Base-by-base conservation (phyloP, 2,797 vertebrate genomes). In the Naso thynnoides region DNA sequence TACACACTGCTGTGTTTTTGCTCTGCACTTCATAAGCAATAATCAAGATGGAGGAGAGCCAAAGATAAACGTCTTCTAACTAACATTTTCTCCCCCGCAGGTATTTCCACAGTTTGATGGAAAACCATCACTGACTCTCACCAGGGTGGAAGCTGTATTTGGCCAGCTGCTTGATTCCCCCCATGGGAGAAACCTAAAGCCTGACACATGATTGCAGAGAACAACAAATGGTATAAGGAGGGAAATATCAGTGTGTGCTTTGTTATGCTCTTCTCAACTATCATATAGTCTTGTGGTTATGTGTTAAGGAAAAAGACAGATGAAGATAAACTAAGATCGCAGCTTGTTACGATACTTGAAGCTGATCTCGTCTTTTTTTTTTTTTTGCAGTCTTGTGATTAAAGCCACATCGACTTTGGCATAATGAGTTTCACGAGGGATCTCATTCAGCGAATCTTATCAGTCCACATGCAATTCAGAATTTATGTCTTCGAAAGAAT, bases 131-230 rank as follows among this genome's bases (percentile, higher is more conserved):
- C 8, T 81, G 59, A 27, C 68, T 82, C 75, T 55, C 74, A 74
- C 47, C 82, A 24, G 65, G 75, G 76, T 57, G 50, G 36, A 69
- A 59, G 63, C 67, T 78, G 48, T 90, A 60, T 93, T 91, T 91
- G 62, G 83, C 86, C 89, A 94, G 91, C 90, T 88, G 89, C 57
- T 78, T 57, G 60, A 63, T 76, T 81, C 76, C 44, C 36, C 61
- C 77, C 54, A 58, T 64, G 79, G 66, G 65, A 85, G 60, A 76
- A 88, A 84, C 69, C 38, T 63, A 69, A 59, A 73, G 66, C 59
- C 60, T 53, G 70, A 48, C 5, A 27, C 67, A 49, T 41, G 53
- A 64, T 10, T 19, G 31, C 76, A 38, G 39, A 62, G 75, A 72
- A 44, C 16, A 64, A 68, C 33, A 55, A 69, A 52, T 26, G n/a